Base-by-base conservation (phyloP, 1,140 invertebrate species). In the Aphaenogaster floridana region DNA sequence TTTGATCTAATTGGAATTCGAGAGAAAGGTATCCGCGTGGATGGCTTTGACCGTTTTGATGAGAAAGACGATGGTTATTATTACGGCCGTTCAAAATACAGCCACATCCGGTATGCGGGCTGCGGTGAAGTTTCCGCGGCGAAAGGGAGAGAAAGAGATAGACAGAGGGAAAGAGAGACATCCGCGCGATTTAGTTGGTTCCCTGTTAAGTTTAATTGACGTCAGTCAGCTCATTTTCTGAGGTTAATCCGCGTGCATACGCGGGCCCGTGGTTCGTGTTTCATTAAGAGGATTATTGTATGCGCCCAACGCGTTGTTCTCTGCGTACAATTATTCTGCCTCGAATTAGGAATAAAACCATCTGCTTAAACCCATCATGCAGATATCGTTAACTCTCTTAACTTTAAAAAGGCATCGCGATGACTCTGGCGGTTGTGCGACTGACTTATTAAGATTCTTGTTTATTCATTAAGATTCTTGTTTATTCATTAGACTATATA, bases 181-280 rank as follows among this genome's bases (percentile, higher is more conserved):
- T 69, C 66, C 39, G 69, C 17, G 5, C 28, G 80, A 74, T 74
- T 76, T 74, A 84, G 54, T 76, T 61, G 42, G 42, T 61, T 74
- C 69, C 13, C 80, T 74, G 80, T 84, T 74, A 84, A 84, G 80
- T 84, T 84, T 84, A 84, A 84, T 84, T 76, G 80, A 84, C 80
- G 80, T 68, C 69, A 84, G 80, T 84, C 80, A 84, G 80, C 69
- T 84, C 80, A 76, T 84, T 84, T 84, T 64, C 80, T 74, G 80
- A 76, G 69, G 54, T 83, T 84, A 84, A 84, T 84, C 80, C 80
- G 80, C 54, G 42, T 39, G 34, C 28, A 76, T 34, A 57, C 54
- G 69, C 80, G 80, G n/a, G 8, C 48, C n/a, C 64, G 21, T 71
- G 79, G 79, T 34, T 74, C 69, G 57, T 74, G 80, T 84, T 84